Evolutionary conservation across 92 coral and sea anemone species (phyloP).

Genomic region (Anthopleura xanthogrammica): DNA sequence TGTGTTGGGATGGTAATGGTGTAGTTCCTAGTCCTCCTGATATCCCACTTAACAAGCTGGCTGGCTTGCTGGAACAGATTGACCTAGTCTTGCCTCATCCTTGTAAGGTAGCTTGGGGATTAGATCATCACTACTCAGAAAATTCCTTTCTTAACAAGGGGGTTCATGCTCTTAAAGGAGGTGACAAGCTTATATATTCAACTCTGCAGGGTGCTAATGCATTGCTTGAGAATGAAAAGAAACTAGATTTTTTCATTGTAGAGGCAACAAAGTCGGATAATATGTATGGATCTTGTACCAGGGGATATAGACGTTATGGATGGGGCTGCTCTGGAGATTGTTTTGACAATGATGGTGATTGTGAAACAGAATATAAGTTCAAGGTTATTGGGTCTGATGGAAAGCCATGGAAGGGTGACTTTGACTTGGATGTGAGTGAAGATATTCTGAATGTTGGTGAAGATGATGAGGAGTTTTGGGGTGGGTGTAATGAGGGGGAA

Average conservation of each 20-base stretch:
- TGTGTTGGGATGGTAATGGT: conserved; percentile 42
- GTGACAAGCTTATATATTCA: conserved; percentile 23
- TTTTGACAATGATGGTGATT: conserved; percentile 25
- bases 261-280: conserved; percentile 18
- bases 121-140: conserved; percentile 32
- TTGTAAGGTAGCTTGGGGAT: conserved; percentile 17
- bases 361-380: conserved; percentile 23
- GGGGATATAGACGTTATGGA: background rate
- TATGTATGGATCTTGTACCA: conserved; percentile 15
- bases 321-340: background rate
- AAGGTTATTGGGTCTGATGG: conserved; percentile 26
- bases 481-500: conserved; percentile 21
- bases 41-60: background rate
- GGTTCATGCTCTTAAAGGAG: conserved; percentile 32
- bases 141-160: conserved; percentile 25
- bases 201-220: conserved; percentile 30
- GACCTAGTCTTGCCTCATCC: conserved; percentile 8
- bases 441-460: conserved; percentile 36
- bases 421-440: conserved; percentile 4
- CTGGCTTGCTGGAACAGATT: conserved; percentile 1
- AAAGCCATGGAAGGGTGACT: conserved; percentile 6
- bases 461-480: conserved; percentile 43
- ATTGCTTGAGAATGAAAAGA: conserved; percentile 14
- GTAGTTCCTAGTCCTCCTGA: conserved; percentile 34
- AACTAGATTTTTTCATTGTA: conserved; percentile 21